Percentiles rank a stretch among this genome's conserved stretches.
Conservation (phyloP, 1,140 invertebrate genomes). For the Ruditapes philippinarum region DNA sequence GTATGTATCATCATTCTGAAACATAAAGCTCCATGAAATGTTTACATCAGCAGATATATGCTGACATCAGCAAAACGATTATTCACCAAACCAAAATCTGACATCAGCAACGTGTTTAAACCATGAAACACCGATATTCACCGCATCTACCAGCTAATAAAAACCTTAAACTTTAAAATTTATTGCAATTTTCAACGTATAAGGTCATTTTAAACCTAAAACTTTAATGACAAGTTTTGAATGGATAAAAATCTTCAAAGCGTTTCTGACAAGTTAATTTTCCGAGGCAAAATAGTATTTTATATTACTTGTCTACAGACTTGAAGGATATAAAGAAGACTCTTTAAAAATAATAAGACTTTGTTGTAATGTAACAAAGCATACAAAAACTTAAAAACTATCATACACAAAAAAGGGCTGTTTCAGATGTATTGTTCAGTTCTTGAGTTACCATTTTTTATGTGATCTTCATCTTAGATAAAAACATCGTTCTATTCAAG, state of each 20-base stretch:
- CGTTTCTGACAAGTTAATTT: neutral
- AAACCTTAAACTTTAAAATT: neutral
- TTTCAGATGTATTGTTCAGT: neutral
- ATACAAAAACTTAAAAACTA: slow-evolving; percentile 8
- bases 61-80: too few relatives aligned
- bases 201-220: neutral
- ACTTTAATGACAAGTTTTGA: too few relatives aligned
- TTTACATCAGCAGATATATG: too few relatives aligned
- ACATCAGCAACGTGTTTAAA: too few relatives aligned
- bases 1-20: too few relatives aligned
- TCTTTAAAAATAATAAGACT: neutral
- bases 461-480: neutral
- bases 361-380: neutral
- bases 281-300: too few relatives aligned
- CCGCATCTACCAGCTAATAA: too few relatives aligned
- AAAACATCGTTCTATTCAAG: neutral
- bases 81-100: too few relatives aligned
- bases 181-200: neutral
- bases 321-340: neutral
- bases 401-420: neutral
- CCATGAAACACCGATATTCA: too few relatives aligned
- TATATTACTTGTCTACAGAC: neutral
- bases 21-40: too few relatives aligned
- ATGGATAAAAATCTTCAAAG: too few relatives aligned
- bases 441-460: neutral